These are phyloP conservation scores for Megathymus violae DNA, from an alignment of 1,140 invertebrate genomes.

Conservation along the genomic window DNA sequence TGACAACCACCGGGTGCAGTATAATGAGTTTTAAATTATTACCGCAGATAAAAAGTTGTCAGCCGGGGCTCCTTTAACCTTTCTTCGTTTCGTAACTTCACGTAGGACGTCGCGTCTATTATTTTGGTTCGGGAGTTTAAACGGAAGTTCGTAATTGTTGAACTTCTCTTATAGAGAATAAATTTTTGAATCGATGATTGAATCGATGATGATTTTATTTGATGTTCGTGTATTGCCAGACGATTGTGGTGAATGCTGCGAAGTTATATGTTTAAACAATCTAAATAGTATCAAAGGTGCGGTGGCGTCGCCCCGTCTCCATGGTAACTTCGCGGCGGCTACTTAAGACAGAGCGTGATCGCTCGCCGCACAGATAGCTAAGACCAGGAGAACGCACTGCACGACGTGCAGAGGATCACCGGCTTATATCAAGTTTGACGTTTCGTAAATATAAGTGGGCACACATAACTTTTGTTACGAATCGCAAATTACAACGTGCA, in stretches of 20 bases:
- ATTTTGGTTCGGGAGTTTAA: conserved; percentile 1
- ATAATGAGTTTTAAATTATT: conserved; percentile 83
- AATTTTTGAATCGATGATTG: not conserved
- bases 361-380: conserved; percentile 63
- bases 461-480: conserved; percentile 71
- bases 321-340: conserved; percentile 60
- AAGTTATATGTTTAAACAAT: conserved; percentile 14
- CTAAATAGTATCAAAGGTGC: conserved; percentile 30
- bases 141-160: conserved; percentile 2
- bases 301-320: conserved; percentile 69
- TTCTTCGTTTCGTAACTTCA: conserved; percentile 68
- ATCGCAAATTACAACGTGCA: conserved; percentile 70
- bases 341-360: conserved; percentile 59
- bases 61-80: conserved; percentile 66
- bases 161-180: no score
- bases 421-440: conserved; percentile 70
- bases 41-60: conserved; percentile 76
- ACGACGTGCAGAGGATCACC: conserved; percentile 75
- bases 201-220: conserved; percentile 15
- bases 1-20: conserved; percentile 72
- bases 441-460: conserved; percentile 80
- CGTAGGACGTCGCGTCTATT: conserved; percentile 35
- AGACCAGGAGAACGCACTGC: conserved; percentile 73
- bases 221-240: not conserved
- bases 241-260: conserved; percentile 12